Conservation (phyloP, 2,797 vertebrate species). For the Loris lydekkerianus region DNA sequence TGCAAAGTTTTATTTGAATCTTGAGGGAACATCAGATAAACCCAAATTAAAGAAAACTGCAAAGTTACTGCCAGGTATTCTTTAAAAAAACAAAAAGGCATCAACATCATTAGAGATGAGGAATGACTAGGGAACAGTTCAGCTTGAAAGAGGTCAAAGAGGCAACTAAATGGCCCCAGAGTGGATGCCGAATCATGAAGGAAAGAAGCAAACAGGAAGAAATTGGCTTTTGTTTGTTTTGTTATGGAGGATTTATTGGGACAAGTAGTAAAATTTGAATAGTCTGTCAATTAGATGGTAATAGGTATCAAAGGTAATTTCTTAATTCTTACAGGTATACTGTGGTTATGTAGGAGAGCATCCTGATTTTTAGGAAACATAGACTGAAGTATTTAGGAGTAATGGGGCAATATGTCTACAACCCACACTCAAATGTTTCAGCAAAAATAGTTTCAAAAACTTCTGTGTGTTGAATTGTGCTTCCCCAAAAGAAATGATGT, state of each 20-base stretch:
- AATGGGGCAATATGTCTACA: not conserved
- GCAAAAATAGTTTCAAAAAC: not conserved
- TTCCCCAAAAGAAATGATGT: not conserved
- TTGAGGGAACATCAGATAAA: slow-evolving; percentile 27
- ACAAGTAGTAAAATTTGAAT: not conserved
- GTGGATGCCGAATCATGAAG: not conserved
- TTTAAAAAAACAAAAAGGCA: not conserved
- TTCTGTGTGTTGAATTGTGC: not conserved
- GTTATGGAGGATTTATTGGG: not conserved
- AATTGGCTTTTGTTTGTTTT: slow-evolving; percentile 5
- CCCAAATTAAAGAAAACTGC: not conserved
- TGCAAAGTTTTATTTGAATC: slow-evolving; percentile 11
- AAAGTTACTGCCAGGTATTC: not conserved
- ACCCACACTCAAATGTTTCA: not conserved
- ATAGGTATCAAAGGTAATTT: not conserved
- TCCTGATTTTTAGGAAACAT: not conserved
- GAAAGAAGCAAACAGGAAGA: not conserved
- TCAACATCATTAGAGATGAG: not conserved
- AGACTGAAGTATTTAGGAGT: not conserved
- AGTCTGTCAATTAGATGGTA: not conserved
- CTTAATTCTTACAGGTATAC: not conserved
- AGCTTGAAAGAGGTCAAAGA: slow-evolving; percentile 23
- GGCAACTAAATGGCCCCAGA: not conserved
- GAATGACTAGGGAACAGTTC: not conserved
- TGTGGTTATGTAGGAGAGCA: not conserved